phyloP scores from a whole-genome alignment of 2,888 invertebrate genomes.

The Tetragonula carbonaria region DNA sequence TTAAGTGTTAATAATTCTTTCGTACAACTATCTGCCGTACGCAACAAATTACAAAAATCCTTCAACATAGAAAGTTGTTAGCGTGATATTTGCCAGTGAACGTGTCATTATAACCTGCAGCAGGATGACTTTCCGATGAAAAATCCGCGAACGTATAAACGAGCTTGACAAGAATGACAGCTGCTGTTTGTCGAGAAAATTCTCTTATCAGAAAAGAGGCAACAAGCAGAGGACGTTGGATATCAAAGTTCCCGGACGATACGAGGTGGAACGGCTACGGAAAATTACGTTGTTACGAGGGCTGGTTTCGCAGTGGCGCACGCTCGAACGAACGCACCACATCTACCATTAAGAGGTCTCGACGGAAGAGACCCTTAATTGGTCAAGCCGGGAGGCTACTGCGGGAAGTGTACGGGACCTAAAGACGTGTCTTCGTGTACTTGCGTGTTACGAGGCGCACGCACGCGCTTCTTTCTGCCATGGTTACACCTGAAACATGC shows the following conservation, averaged over 20 bases:
- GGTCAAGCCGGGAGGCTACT: conserved; percentile 79
- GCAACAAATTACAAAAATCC: background rate
- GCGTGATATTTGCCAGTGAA: background rate
- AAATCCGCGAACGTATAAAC: background rate
- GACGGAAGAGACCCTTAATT: conserved; percentile 81
- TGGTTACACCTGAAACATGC: conserved; percentile 26
- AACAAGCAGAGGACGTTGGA: background rate
- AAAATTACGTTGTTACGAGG: conserved; percentile 66
- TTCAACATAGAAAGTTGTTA: background rate
- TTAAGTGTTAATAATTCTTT: background rate
- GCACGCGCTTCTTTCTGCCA: conserved; percentile 32
- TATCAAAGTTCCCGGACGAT: conserved; percentile 22
- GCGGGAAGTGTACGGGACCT: conserved; percentile 83
- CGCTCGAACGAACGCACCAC: conserved; percentile 52
- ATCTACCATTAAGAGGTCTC: conserved; percentile 68
- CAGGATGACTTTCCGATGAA: background rate
- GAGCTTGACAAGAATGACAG: background rate
- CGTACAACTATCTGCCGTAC: too few species aligned
- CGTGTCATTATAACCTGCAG: background rate
- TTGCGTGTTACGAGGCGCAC: conserved; percentile 56
- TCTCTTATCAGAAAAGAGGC: background rate
- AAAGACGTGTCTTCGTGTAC: conserved; percentile 78
- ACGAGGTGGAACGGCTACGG: conserved; percentile 56
- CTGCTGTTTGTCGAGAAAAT: background rate
- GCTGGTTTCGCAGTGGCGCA: conserved; percentile 32